Percentiles rank a stretch among this genome's conserved stretches.
Conservation (phyloP, 2,888 invertebrate genomes). For the Amphimallon solstitiale region DNA sequence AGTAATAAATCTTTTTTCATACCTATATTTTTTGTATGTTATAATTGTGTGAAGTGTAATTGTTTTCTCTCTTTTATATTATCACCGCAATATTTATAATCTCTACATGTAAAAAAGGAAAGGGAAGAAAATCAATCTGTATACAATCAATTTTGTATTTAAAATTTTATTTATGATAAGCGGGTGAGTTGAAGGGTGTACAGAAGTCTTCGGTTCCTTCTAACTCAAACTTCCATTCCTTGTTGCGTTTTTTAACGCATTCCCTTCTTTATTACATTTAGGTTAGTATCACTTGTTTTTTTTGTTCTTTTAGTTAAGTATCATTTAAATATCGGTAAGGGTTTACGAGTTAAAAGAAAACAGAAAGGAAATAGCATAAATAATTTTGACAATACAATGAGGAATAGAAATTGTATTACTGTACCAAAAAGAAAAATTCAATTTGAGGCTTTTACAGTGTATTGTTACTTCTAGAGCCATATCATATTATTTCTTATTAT, state of each 20-base stretch:
- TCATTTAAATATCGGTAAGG: neutral
- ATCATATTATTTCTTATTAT: slow-evolving; percentile 4
- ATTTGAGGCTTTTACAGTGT: neutral
- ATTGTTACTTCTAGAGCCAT: slow-evolving; percentile 13
- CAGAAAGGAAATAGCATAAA: neutral
- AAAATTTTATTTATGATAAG: slow-evolving; percentile 38
- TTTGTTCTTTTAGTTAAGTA: slow-evolving; percentile 2
- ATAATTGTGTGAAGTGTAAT: too few relatives aligned
- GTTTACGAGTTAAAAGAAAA: neutral
- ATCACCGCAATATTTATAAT: too few relatives aligned
- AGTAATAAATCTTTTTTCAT: too few relatives aligned
- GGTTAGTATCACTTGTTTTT: slow-evolving; percentile 22
- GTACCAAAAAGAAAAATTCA: neutral
- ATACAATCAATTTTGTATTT: neutral
- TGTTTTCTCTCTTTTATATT: too few relatives aligned
- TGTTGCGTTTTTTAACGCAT: slow-evolving; percentile 47
- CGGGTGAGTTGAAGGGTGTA: slow-evolving; percentile 56
- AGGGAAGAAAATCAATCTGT: slow-evolving; percentile 3
- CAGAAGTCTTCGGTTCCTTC: slow-evolving; percentile 63
- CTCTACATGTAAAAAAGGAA: too few relatives aligned
- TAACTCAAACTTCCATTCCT: slow-evolving; percentile 62
- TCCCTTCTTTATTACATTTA: slow-evolving; percentile 44
- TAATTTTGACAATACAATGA: slow-evolving; percentile 5
- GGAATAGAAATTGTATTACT: neutral
- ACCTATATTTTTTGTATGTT: too few relatives aligned